These are phyloP conservation scores for Dinoponera quadriceps DNA, from an alignment of 1,140 invertebrate genomes.

Conservation along the genomic window DNA sequence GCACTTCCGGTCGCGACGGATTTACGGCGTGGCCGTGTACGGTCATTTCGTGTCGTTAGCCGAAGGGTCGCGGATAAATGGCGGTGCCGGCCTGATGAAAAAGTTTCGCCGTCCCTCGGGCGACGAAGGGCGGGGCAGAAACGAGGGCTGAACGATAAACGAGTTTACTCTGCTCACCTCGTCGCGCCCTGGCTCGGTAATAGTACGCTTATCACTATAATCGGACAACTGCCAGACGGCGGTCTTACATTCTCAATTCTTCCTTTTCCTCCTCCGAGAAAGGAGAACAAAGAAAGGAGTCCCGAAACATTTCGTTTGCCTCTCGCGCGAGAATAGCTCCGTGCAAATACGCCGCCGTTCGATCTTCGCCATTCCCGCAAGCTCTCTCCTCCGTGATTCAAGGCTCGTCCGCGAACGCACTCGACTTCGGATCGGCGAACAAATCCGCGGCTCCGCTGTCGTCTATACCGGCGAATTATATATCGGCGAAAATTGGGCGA, in stretches of 20 bases:
- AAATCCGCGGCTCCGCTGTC: not conserved
- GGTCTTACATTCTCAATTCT: constrained; percentile 16
- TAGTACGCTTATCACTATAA: constrained; percentile 39
- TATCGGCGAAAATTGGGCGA: constrained; percentile 35
- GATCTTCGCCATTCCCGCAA: no score
- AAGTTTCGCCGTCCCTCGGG: constrained; percentile 61
- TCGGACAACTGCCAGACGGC: constrained; percentile 21
- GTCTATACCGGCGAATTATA: constrained; percentile 30
- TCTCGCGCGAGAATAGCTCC: no score
- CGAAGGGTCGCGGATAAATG: constrained; percentile 60
- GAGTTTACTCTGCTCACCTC: constrained; percentile 53
- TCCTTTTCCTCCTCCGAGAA: not conserved
- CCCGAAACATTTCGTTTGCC: no score
- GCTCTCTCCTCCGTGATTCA: no score
- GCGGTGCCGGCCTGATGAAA: constrained; percentile 65
- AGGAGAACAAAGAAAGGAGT: not conserved
- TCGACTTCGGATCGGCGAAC: no score
- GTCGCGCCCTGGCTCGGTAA: constrained; percentile 26
- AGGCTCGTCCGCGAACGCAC: no score
- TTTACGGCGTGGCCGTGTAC: constrained; percentile 66
- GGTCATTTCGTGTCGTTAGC: constrained; percentile 71
- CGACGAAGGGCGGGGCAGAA: not conserved
- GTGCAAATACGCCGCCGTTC: no score
- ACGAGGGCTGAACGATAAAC: constrained; percentile 39
- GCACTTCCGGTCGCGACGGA: constrained; percentile 66